These are phyloP conservation scores for Leptopilina clavipes DNA, from an alignment of 1,140 invertebrate species.

Conservation along the genomic window DNA sequence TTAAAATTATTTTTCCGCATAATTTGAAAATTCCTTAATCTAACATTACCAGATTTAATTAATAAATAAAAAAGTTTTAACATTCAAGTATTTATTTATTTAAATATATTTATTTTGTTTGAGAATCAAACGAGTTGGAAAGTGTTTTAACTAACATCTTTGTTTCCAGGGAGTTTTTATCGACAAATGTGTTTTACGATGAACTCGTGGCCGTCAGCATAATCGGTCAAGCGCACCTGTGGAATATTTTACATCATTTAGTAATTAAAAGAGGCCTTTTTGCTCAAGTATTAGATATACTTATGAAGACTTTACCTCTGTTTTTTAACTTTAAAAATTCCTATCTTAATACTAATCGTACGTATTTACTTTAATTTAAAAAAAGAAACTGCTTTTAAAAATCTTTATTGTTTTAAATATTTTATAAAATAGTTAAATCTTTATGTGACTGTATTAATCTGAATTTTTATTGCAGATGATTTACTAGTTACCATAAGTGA, in stretches of 20 bases:
- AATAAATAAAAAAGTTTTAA: too few relatives aligned
- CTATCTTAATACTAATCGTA: slow-evolving; percentile 58
- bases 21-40: not conserved
- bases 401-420: too few relatives aligned
- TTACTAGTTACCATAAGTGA: slow-evolving; percentile 74
- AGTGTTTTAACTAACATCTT: slow-evolving; percentile 28
- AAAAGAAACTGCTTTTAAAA: not conserved
- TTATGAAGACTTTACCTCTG: slow-evolving; percentile 66
- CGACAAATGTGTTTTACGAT: slow-evolving; percentile 82
- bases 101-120: not conserved
- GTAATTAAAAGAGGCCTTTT: slow-evolving; percentile 77
- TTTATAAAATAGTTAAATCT: too few relatives aligned
- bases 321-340: slow-evolving; percentile 56
- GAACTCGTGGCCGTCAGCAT: slow-evolving; percentile 81
- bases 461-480: slow-evolving; percentile 63
- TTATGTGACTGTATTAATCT: slow-evolving; percentile 36
- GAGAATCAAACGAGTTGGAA: not conserved
- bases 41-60: too few relatives aligned
- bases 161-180: slow-evolving; percentile 78
- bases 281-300: slow-evolving; percentile 76
- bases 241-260: slow-evolving; percentile 78
- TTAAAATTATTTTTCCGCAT: not conserved
- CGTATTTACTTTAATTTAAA: slow-evolving; percentile 37
- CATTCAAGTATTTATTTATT: too few relatives aligned
- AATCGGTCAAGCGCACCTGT: slow-evolving; percentile 78